Evolutionary conservation across 2,888 invertebrate species (phyloP), one percentile per base, ranked within the genome.

Genomic region (Ophion obscuratus): DNA sequence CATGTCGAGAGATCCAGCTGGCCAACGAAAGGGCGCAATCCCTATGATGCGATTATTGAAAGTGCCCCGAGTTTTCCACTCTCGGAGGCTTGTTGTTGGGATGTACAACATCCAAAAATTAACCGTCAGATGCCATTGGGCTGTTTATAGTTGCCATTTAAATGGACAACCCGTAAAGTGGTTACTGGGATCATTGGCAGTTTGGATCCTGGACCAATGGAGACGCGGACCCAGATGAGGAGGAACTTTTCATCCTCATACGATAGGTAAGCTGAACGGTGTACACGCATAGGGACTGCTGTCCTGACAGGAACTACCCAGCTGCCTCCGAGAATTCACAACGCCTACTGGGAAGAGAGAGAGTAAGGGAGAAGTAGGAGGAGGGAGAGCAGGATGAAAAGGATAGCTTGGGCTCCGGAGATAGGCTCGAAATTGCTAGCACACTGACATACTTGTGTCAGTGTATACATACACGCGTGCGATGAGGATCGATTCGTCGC

Each of bases 401-500:
- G 62, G 24, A 61, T 44, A 27, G 62, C 59, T 59, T 57, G 76
- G 70, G 67, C 73, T 44, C 27, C 66, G 66, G 67, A 64, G n/a
- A 36, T 27, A 73, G 77, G 36, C 70, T 36, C 36, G n/a, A 61
- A 27, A 59, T 64, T 40, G 53, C 14, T 7, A 31, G 20, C n/a
- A 47, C 47, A 47, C 11, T 47, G 47, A 20, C 44, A 44, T 27
- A 44, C 27, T 61, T 66, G 5, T 53, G 27, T 66, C 31, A 2
- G 64, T 47, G 10, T 75, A 44, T 20, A 31, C 17, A 17, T 47
- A 14, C 27, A 14, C 44, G 62, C 59, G 82, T 71, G 68, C 79
- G 81, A 78, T 76, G 83, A 84, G 84, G 86, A 83, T 81, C 64
- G 82, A 87, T 83, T 64, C 73, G 67, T 86, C 83, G 77, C 62